phyloP scores from a whole-genome alignment of 2,888 invertebrate species.

The Apamea sordens region DNA sequence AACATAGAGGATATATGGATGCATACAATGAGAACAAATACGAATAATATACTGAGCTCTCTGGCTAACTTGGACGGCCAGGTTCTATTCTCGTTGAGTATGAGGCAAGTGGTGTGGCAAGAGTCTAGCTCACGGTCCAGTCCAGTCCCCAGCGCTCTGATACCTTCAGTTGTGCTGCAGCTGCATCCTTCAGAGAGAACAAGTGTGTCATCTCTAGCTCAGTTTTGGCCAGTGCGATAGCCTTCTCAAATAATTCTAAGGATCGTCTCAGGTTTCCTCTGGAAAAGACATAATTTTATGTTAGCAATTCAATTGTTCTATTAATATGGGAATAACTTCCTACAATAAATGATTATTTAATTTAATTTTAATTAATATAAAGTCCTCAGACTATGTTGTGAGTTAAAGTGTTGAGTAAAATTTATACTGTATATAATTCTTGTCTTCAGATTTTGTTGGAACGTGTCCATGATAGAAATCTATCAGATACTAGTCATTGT shows the following conservation, averaged over 20 bases:
- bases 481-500: not conserved
- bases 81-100: conserved; percentile 80
- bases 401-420: not conserved
- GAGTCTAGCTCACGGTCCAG: conserved; percentile 88
- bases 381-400: not conserved
- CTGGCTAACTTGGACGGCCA: conserved; percentile 74
- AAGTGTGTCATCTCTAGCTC: conserved; percentile 97
- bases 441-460: not conserved
- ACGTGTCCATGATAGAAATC: not conserved
- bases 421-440: not conserved
- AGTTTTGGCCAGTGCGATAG: conserved; percentile 95
- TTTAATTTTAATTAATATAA: not conserved
- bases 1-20: conserved; percentile 45
- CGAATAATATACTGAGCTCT: conserved; percentile 53
- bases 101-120: conserved; percentile 62
- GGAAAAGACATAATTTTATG: conserved; percentile 76
- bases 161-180: conserved; percentile 96
- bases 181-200: conserved; percentile 97
- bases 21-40: conserved; percentile 61
- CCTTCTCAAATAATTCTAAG: conserved; percentile 96
- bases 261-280: conserved; percentile 96
- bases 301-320: conserved; percentile 3
- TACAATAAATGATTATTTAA: too few species aligned
- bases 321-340: not conserved
- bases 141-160: conserved; percentile 93